Evolutionary conservation across 2,888 invertebrate species (phyloP).

Genomic region (Blastobasis lacticolella): DNA sequence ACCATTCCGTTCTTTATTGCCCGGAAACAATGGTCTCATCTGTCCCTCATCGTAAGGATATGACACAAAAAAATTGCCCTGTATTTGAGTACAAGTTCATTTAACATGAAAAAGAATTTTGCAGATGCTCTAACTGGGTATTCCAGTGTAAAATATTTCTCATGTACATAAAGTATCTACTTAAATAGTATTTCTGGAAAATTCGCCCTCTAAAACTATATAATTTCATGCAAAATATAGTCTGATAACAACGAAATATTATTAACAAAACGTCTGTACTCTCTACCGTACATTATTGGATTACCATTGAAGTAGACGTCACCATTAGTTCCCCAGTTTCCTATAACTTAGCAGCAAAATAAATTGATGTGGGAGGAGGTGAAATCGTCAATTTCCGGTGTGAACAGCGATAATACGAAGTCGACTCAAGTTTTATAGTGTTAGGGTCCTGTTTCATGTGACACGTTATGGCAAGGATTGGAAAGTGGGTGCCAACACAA

Average conservation of each 20-base stretch:
- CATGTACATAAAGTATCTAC: too few relatives aligned
- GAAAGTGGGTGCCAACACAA: conserved; percentile 31
- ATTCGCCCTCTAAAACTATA: too few relatives aligned
- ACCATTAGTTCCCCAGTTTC: conserved; percentile 25
- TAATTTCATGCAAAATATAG: too few relatives aligned
- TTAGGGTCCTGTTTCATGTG: conserved; percentile 17
- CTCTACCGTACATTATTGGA: conserved; percentile 26
- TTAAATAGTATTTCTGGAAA: too few relatives aligned
- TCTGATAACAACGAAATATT: too few relatives aligned
- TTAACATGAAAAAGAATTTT: too few relatives aligned
- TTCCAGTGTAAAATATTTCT: too few relatives aligned
- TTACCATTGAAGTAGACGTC: conserved; percentile 33
- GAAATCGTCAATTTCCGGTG: conserved; percentile 20
- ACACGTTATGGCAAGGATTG: conserved; percentile 13
- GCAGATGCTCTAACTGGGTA: too few relatives aligned
- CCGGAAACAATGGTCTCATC: background rate
- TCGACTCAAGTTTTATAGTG: conserved; percentile 10
- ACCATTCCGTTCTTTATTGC: background rate
- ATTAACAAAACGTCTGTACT: too few relatives aligned
- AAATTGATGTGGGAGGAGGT: conserved; percentile 33
- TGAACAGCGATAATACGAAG: conserved; percentile 9
- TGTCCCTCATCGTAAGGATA: too few relatives aligned
- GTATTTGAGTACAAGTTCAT: too few relatives aligned
- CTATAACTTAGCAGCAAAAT: conserved; percentile 33
- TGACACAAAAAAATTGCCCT: too few relatives aligned